Evolutionary conservation across 2,113 vertebrate genomes (phyloP).

Genomic region (Oreochromis aureus): DNA sequence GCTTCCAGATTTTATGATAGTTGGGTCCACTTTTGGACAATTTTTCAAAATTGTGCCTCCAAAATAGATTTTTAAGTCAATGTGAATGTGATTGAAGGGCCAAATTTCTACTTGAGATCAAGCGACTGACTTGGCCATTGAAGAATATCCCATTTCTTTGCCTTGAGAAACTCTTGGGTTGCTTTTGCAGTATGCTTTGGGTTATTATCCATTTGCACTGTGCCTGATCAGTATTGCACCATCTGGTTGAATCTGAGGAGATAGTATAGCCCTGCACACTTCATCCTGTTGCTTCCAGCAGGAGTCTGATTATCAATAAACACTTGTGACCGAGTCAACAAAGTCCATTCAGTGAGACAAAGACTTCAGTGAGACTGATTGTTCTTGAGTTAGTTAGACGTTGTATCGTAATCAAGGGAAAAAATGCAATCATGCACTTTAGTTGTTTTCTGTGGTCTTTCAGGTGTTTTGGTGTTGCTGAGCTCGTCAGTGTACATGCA

Average conservation of each 20-base stretch:
- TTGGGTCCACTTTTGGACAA: not conserved
- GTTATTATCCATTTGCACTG: not conserved
- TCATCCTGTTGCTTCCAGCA: not conserved
- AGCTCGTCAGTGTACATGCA: not conserved
- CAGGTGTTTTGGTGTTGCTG: not conserved
- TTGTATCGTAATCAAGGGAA: not conserved
- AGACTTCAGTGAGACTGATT: not conserved
- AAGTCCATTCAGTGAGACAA: not conserved
- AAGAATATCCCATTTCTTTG: not conserved
- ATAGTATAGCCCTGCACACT: not conserved
- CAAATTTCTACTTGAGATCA: not conserved
- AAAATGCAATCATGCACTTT: not conserved
- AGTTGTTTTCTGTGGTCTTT: not conserved
- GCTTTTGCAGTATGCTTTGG: not conserved
- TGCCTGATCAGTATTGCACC: not conserved
- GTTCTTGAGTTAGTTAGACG: not conserved
- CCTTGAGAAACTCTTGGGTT: not conserved
- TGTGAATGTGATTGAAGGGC: not conserved
- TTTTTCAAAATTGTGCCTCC: not conserved
- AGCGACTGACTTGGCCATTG: not conserved
- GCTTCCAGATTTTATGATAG: not conserved
- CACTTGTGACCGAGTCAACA: not conserved
- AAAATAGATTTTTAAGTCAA: not conserved
- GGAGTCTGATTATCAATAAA: not conserved
- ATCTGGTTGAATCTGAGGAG: not conserved